phyloP scores from a whole-genome alignment of 2,797 vertebrate genomes.

The Acanthis flammea region DNA sequence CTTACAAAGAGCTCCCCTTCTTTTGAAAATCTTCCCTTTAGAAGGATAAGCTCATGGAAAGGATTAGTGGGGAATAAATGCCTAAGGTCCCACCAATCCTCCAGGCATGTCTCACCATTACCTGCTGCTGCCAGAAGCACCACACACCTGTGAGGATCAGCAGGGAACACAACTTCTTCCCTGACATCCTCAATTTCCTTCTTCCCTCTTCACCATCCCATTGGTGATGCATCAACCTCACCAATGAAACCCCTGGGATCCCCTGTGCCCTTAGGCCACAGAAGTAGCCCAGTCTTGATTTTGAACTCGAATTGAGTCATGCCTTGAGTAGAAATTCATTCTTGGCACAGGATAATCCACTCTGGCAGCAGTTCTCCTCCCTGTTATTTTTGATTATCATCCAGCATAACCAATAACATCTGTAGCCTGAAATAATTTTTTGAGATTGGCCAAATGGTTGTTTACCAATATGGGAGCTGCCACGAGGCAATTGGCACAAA shows the following conservation, averaged over 20 bases:
- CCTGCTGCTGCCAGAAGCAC: not conserved
- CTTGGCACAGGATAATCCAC: not conserved
- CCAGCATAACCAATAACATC: conserved; percentile 14
- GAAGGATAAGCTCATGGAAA: not conserved
- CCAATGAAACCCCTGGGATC: not conserved
- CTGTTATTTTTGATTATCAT: not conserved
- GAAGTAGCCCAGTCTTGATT: not conserved
- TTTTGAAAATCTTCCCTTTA: not conserved
- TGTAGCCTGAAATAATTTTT: not conserved
- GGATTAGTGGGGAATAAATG: not conserved
- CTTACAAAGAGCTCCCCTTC: not conserved
- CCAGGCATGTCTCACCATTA: no score
- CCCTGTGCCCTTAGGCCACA: not conserved
- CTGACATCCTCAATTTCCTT: not conserved
- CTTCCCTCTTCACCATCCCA: not conserved
- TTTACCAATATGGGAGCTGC: conserved; percentile 6
- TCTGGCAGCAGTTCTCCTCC: not conserved
- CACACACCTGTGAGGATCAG: fast-evolving
- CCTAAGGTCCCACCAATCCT: not conserved
- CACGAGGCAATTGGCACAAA: not conserved
- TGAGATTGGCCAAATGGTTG: not conserved
- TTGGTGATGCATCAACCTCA: not conserved
- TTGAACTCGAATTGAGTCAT: not conserved
- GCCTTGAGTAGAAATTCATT: not conserved
- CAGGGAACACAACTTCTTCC: not conserved